A percentile compares a stretch with the other conserved stretches of the same genome.
Evolutionary conservation across 2,113 vertebrate genomes (phyloP).

Genomic region (Pheucticus melanocephalus): DNA sequence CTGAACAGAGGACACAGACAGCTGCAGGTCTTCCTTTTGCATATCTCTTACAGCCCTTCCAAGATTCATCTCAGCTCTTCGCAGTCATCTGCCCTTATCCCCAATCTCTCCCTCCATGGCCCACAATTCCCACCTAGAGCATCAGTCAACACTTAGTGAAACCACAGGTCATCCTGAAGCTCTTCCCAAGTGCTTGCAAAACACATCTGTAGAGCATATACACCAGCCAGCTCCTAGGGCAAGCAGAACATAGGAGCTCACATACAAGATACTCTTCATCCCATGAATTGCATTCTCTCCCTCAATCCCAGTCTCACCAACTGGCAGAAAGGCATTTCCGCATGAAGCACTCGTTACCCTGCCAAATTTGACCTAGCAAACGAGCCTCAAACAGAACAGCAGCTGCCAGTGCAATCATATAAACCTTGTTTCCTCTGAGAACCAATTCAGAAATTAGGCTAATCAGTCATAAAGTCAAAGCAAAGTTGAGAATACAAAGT

Average conservation of each 20-base stretch:
- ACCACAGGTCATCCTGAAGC: not conserved
- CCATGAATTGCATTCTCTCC: not conserved
- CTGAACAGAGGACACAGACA: not conserved
- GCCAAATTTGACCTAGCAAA: not conserved
- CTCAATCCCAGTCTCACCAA: not conserved
- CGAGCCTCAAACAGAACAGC: not conserved
- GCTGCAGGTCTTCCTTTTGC: not conserved
- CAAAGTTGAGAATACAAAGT: not conserved
- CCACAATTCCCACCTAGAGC: not conserved
- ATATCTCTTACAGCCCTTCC: not conserved
- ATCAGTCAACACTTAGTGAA: not conserved
- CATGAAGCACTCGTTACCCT: not conserved
- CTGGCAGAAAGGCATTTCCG: not conserved
- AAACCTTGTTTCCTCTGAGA: not conserved
- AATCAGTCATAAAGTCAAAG: conserved; percentile 3
- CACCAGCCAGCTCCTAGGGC: not conserved
- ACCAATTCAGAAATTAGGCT: not conserved
- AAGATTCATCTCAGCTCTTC: not conserved
- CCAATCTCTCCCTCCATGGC: not conserved
- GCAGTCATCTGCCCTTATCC: not conserved
- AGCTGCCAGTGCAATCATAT: not conserved
- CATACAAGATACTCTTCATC: not conserved
- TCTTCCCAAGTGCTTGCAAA: not conserved
- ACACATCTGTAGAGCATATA: too few relatives aligned
- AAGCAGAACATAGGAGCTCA: not conserved